Percentiles rank a stretch among this genome's conserved stretches.
These are phyloP conservation scores for Drosophila takahashii DNA, from an alignment of 1,140 invertebrate genomes.

Conservation along the genomic window DNA sequence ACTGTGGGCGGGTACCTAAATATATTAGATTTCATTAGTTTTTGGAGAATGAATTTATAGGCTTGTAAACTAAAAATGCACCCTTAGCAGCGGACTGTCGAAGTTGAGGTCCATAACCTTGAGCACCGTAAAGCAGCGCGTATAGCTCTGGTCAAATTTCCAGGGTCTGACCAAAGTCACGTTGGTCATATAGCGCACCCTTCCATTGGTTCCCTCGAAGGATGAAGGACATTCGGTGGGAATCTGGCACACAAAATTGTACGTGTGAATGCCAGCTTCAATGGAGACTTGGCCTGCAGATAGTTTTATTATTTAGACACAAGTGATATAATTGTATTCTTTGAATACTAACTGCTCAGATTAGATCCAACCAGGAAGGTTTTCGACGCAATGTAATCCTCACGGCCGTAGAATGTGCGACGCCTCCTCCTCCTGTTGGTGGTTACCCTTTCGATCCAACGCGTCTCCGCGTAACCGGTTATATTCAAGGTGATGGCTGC, in stretches of 20 bases:
- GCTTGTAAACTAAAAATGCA: slow-evolving; percentile 10
- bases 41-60: background rate
- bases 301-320: background rate
- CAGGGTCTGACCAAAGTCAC: slow-evolving; percentile 89
- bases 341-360: slow-evolving; percentile 77
- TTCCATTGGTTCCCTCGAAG: slow-evolving; percentile 89
- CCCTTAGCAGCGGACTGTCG: slow-evolving; percentile 61
- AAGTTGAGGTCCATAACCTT: slow-evolving; percentile 90
- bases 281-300: slow-evolving; percentile 56
- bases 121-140: slow-evolving; percentile 90
- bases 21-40: background rate
- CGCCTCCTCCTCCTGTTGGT: slow-evolving; percentile 13
- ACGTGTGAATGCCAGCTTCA: slow-evolving; percentile 86
- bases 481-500: slow-evolving; percentile 68
- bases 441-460: slow-evolving; percentile 52
- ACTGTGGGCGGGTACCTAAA: slow-evolving; percentile 51
- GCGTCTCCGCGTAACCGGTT: slow-evolving; percentile 67
- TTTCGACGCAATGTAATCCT: slow-evolving; percentile 76
- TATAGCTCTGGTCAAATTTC: slow-evolving; percentile 90
- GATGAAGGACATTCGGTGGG: slow-evolving; percentile 88
- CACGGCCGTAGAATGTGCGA: slow-evolving; percentile 54
- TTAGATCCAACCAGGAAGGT: slow-evolving; percentile 72
- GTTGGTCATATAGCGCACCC: slow-evolving; percentile 89
- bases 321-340: slow-evolving; percentile 61
- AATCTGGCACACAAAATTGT: slow-evolving; percentile 86